These are phyloP conservation scores for Diachasma alloeum DNA, from an alignment of 1,140 invertebrate genomes.

Conservation along the genomic window DNA sequence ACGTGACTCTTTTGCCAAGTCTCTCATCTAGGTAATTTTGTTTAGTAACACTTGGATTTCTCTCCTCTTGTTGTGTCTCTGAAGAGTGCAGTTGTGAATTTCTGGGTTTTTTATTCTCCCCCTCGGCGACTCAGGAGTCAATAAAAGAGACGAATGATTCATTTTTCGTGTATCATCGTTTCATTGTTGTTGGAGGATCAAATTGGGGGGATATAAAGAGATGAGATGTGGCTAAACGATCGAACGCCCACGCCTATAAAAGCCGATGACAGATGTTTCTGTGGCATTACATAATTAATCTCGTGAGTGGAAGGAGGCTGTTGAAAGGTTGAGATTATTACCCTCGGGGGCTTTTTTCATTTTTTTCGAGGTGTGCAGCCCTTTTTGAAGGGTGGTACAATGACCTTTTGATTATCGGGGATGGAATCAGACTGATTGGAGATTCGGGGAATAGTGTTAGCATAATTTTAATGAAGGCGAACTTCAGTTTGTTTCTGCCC, in stretches of 20 bases:
- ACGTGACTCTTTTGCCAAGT: constrained; percentile 61
- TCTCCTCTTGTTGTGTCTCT: background rate
- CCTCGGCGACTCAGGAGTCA: background rate
- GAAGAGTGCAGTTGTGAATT: background rate
- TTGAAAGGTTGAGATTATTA: constrained; percentile 31
- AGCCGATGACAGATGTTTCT: constrained; percentile 53
- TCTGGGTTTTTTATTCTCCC: constrained; percentile 22
- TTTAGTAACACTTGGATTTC: constrained; percentile 4
- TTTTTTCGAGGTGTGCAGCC: background rate
- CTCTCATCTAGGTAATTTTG: constrained; percentile 28
- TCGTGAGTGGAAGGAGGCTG: constrained; percentile 7
- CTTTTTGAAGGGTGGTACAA: background rate
- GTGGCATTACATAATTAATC: constrained; percentile 58
- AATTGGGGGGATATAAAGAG: background rate
- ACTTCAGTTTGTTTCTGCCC: background rate
- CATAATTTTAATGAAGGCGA: background rate
- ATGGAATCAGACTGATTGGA: background rate
- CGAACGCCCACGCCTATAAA: constrained; percentile 18
- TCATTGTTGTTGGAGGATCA: constrained; percentile 8
- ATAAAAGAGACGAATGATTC: background rate
- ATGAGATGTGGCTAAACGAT: constrained; percentile 17
- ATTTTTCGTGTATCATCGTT: constrained; percentile 17
- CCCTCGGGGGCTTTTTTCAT: background rate
- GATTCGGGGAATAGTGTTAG: background rate
- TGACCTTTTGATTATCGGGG: background rate